These are phyloP conservation scores for Apodemus agrarius DNA, from an alignment of 2,797 vertebrate genomes.

Conservation along the genomic window DNA sequence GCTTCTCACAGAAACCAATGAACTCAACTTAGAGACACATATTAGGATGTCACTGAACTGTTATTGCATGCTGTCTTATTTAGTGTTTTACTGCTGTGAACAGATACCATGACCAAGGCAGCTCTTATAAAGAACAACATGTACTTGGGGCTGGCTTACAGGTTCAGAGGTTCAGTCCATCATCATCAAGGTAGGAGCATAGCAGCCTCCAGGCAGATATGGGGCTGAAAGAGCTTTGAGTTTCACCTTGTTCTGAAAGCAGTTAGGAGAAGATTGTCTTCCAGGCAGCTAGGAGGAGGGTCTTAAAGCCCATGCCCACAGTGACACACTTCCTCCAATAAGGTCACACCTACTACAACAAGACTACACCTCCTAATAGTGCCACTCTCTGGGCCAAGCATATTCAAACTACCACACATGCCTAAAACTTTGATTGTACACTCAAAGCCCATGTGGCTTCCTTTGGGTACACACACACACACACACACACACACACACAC, in stretches of 20 bases:
- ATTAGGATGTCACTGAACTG: not conserved
- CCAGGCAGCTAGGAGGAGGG: not conserved
- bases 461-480: not conserved
- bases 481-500: too few relatives aligned
- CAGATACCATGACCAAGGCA: not conserved
- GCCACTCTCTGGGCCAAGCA: not conserved
- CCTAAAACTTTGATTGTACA: conserved; percentile 1
- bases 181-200: too few relatives aligned
- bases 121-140: not conserved
- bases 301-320: not conserved
- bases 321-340: not conserved
- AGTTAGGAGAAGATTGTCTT: not conserved
- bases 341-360: not conserved
- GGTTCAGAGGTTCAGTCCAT: not conserved
- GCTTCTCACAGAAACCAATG: not conserved
- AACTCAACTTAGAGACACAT: not conserved
- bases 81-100: not conserved
- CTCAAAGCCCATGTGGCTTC: not conserved
- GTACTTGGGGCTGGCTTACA: not conserved
- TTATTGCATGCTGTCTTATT: not conserved
- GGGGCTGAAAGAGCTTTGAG: not conserved
- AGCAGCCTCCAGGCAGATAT: too few relatives aligned
- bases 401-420: not conserved
- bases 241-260: not conserved
- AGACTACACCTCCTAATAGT: not conserved